A percentile compares a stretch with the other conserved stretches of the same genome.
These are phyloP conservation scores for Clepsis dumicolana DNA, from an alignment of 2,888 invertebrate genomes.

Conservation along the genomic window DNA sequence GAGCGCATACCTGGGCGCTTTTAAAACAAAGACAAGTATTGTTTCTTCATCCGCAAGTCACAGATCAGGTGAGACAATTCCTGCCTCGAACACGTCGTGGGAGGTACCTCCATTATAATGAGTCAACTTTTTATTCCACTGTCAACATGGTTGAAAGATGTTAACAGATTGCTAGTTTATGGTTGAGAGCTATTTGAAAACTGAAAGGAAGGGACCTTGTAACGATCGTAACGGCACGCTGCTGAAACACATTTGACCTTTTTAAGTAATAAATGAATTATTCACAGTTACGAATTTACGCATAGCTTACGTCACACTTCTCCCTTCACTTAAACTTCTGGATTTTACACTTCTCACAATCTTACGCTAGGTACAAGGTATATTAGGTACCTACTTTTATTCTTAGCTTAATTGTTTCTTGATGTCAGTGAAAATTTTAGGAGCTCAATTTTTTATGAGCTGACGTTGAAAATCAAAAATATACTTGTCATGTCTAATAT, in stretches of 20 bases:
- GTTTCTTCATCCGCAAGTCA: conserved; percentile 56
- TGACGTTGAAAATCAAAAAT: too few species aligned
- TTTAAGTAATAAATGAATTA: background rate
- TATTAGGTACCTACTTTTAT: too few species aligned
- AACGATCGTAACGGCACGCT: conserved; percentile 76
- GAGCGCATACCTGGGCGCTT: conserved; percentile 61
- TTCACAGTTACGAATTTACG: too few species aligned
- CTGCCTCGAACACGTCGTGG: conserved; percentile 61
- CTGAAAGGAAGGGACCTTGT: conserved; percentile 37
- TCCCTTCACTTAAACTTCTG: too few species aligned
- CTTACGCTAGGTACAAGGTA: too few species aligned
- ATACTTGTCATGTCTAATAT: too few species aligned
- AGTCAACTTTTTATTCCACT: conserved; percentile 36
- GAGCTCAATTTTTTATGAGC: too few species aligned
- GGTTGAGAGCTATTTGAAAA: conserved; percentile 33
- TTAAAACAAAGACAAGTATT: conserved; percentile 71
- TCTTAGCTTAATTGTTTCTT: too few species aligned
- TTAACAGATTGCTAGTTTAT: conserved; percentile 73
- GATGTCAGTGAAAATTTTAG: too few species aligned
- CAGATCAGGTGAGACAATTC: conserved; percentile 50
- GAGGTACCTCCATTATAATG: conserved; percentile 55
- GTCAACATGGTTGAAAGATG: conserved; percentile 47
- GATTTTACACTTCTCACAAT: too few species aligned
- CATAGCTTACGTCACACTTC: too few species aligned
- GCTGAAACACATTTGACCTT: conserved; percentile 33